A percentile compares a stretch with the other conserved stretches of the same genome.
Conservation (phyloP, 92 coral and sea anemone genomes). For the Paragorgia papillata region DNA sequence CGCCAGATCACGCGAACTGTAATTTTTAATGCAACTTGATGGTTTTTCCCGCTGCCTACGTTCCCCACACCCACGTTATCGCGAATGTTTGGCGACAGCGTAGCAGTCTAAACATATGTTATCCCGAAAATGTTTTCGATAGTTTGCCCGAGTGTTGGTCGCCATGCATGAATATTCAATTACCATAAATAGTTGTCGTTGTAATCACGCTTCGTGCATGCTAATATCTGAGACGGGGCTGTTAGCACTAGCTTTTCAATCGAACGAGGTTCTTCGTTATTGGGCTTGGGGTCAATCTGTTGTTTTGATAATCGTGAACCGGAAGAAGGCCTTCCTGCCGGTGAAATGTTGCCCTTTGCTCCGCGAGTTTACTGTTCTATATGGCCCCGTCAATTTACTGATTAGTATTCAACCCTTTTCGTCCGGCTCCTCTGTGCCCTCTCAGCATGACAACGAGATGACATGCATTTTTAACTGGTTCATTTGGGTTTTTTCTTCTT, state of each 20-base stretch:
- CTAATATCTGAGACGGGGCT: slow-evolving; percentile 2
- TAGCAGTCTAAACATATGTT: not conserved
- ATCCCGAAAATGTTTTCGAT: not conserved
- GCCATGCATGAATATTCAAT: slow-evolving; percentile 42
- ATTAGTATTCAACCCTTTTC: slow-evolving; percentile 34
- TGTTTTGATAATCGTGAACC: slow-evolving; percentile 42
- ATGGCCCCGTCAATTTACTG: slow-evolving; percentile 19
- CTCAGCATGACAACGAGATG: slow-evolving; percentile 22
- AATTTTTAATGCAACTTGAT: slow-evolving; percentile 2
- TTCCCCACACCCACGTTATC: not conserved
- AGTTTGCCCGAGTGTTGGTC: not conserved
- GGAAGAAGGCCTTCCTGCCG: slow-evolving; percentile 50
- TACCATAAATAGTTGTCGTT: slow-evolving; percentile 12
- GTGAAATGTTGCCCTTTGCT: slow-evolving; percentile 41
- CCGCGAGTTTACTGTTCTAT: slow-evolving; percentile 6
- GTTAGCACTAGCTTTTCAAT: not conserved
- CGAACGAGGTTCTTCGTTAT: not conserved
- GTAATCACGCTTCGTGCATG: slow-evolving; percentile 3
- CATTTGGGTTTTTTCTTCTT: not conserved
- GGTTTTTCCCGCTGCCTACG: not conserved
- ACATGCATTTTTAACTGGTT: slow-evolving; percentile 34
- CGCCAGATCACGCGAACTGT: too few relatives aligned
- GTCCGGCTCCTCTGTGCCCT: not conserved
- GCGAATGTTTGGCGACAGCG: not conserved
- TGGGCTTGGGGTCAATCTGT: slow-evolving; percentile 27